These are phyloP conservation scores for Tetragonula carbonaria DNA, from an alignment of 2,888 invertebrate genomes.

Conservation along the genomic window DNA sequence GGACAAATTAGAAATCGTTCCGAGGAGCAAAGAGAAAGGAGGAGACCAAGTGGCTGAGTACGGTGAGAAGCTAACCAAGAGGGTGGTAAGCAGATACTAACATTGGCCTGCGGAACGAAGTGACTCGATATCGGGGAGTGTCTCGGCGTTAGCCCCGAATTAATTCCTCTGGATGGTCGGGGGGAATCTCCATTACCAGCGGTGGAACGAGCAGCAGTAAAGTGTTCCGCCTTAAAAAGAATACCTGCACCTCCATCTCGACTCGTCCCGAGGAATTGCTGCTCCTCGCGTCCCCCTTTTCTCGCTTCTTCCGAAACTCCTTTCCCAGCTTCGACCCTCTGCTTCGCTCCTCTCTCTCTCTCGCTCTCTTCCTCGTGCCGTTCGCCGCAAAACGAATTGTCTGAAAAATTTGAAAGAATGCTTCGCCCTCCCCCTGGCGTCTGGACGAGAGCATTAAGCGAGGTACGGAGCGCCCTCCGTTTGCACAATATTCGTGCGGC, in stretches of 20 bases:
- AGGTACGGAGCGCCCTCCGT: neutral
- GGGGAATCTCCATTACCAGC: constrained; percentile 69
- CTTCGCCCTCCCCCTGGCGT: neutral
- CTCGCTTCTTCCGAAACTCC: neutral
- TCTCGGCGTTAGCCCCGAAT: constrained; percentile 71
- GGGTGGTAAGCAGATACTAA: constrained; percentile 67
- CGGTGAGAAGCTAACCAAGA: constrained; percentile 53
- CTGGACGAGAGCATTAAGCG: neutral
- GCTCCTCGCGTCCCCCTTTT: constrained; percentile 19
- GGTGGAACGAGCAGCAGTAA: constrained; percentile 67
- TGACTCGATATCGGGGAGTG: constrained; percentile 69
- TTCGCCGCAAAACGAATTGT: constrained; percentile 60
- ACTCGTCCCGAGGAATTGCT: constrained; percentile 58
- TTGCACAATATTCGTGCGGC: constrained; percentile 12
- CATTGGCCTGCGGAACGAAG: constrained; percentile 50
- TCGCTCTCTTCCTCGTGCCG: constrained; percentile 32
- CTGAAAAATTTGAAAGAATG: constrained; percentile 52
- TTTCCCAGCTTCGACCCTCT: neutral
- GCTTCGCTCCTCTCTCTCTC: constrained; percentile 12
- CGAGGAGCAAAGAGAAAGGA: neutral
- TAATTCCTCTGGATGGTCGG: constrained; percentile 65
- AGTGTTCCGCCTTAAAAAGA: constrained; percentile 70
- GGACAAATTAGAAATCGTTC: constrained; percentile 63
- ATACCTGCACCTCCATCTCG: constrained; percentile 61
- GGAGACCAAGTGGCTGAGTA: constrained; percentile 41